A percentile compares a stretch with the other conserved stretches of the same genome.
Conservation (phyloP, 2,888 invertebrate species). For the Plagodis pulveraria region DNA sequence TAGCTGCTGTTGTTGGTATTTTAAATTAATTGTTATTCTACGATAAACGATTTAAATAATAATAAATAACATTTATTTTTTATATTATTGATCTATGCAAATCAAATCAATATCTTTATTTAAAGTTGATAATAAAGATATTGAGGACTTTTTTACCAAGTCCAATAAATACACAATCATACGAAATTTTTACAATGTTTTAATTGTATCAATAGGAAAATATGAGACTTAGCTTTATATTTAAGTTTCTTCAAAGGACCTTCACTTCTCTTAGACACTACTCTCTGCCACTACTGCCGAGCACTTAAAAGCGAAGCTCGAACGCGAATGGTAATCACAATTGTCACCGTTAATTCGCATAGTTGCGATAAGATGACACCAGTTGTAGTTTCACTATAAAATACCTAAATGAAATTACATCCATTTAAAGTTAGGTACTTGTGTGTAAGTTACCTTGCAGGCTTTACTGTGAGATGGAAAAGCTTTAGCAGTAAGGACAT, state of each 20-base stretch:
- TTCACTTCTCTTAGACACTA: conserved; percentile 41
- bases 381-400: conserved; percentile 52
- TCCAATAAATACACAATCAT: no score
- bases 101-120: no score
- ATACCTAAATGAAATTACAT: conserved; percentile 57
- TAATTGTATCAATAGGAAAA: background rate
- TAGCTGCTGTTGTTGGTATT: no score
- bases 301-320: conserved; percentile 55
- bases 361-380: conserved; percentile 66
- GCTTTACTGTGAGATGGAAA: conserved; percentile 8
- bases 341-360: conserved; percentile 79
- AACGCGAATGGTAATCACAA: conserved; percentile 72
- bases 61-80: no score
- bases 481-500: conserved; percentile 12
- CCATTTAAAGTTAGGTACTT: conserved; percentile 42
- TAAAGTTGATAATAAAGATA: no score
- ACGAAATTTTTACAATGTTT: background rate
- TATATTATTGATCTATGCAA: no score
- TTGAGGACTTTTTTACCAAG: no score
- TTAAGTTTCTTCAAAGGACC: background rate
- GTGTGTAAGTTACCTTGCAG: conserved; percentile 22
- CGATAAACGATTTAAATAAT: no score
- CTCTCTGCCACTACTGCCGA: conserved; percentile 39
- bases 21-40: no score
- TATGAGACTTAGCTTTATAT: background rate